A percentile compares a stretch with the other conserved stretches of the same genome.
Evolutionary conservation across 92 coral and sea anemone species (phyloP).

Genomic region (Palythoa grandiflora): DNA sequence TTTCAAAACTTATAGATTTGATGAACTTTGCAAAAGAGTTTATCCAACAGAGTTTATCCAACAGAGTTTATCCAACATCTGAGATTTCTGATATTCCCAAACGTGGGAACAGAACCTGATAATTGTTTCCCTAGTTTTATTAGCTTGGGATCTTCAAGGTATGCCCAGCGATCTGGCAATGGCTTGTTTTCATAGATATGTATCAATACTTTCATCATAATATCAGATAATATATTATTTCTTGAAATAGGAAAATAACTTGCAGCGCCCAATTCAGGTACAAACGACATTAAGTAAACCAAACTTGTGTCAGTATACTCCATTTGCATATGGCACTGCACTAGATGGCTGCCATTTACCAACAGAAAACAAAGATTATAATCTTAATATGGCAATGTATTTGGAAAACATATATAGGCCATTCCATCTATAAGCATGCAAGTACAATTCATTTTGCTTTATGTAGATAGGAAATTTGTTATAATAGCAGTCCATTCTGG

Average conservation of each 20-base stretch:
- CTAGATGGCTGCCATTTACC: slow-evolving; percentile 62
- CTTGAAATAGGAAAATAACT: slow-evolving; percentile 53
- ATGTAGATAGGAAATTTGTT: not conserved
- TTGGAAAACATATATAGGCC: no score
- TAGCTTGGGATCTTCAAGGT: slow-evolving; percentile 44
- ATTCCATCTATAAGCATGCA: no score
- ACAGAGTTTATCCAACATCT: not conserved
- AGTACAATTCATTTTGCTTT: no score
- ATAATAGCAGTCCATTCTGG: not conserved
- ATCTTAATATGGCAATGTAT: no score
- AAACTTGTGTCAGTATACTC: slow-evolving; percentile 62
- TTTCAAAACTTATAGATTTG: slow-evolving; percentile 38
- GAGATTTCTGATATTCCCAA: slow-evolving; percentile 35
- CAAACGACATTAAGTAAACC: slow-evolving; percentile 70
- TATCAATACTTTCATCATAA: slow-evolving; percentile 50
- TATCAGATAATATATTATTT: slow-evolving; percentile 61
- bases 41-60: not conserved
- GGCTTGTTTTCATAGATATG: slow-evolving; percentile 55
- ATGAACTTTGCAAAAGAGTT: slow-evolving; percentile 42
- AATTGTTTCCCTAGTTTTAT: slow-evolving; percentile 45
- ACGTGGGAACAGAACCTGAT: slow-evolving; percentile 30
- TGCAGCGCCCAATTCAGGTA: slow-evolving; percentile 43
- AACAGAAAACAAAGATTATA: slow-evolving; percentile 26
- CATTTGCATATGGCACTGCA: slow-evolving; percentile 69
- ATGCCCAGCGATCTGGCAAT: slow-evolving; percentile 50